Base-by-base conservation (phyloP, 92 coral and sea anemone species). In the Heliopora coerulea region DNA sequence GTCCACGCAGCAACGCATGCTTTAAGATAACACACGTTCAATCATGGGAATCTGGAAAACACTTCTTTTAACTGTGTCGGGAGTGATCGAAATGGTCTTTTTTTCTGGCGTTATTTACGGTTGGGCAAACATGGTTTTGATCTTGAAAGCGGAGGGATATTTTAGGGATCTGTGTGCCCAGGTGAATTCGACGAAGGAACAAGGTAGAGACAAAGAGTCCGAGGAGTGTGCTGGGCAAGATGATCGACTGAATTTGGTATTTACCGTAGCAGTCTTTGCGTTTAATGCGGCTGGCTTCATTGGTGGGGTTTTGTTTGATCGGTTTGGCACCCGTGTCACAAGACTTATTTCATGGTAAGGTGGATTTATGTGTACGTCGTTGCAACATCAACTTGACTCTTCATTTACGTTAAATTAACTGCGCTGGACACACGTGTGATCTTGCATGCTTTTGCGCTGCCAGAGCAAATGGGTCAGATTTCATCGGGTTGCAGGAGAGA, bases 41-140 rank as follows among this genome's bases (percentile, higher is more conserved):
- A n/a, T n/a, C n/a, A n/a, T n/a, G n/a, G n/a, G n/a, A 17, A 23
- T 17, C 1, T 56, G 61, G 63, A 31, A 31, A 25, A 50, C 30
- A 15, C 11, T 52, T 49, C 28, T 70, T 70, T 31, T 27, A 15
- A 70, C 77, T 1, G 49, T 70, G 4, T 31, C 30, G 12, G 77
- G 63, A 8, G 58, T 54, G 2, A 23, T 70, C 40, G 77, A 70
- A 32, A 52, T 54, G 77, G 63, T 52, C 41, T 23, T 70, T 21
- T 70, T 70, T 21, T 54, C 77, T 11, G 77, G 77, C 1, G 77
- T 70, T 17, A 50, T 70, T 27, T 70, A 30, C 44, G 77, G 77
- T 27, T 70, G 77, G 77, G 77, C 77, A 13, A 70, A 70, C n/a
- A 0, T 70, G 50, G 77, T 70, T 6, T 15, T 70, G 62, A 15